A percentile compares a stretch with the other conserved stretches of the same genome.
Evolutionary conservation across 2,888 invertebrate species (phyloP).

Genomic region (Crematogaster levior): DNA sequence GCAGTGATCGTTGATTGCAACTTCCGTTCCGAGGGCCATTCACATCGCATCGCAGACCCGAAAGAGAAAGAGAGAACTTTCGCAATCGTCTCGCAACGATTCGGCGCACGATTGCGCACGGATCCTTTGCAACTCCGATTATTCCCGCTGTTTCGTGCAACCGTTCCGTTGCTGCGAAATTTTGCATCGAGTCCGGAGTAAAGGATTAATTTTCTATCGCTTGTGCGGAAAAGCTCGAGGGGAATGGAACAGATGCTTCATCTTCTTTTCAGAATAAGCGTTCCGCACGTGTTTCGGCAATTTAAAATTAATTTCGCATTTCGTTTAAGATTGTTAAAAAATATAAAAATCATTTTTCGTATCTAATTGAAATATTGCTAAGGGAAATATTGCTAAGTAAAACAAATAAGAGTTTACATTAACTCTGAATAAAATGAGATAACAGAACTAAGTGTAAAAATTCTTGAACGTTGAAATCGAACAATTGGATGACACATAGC

Average conservation of each 20-base stretch:
- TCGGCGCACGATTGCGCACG: not conserved
- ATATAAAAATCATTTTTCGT: not conserved
- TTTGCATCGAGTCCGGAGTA: not conserved
- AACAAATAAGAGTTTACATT: not conserved
- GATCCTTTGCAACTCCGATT: not conserved
- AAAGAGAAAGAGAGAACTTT: conserved; percentile 18
- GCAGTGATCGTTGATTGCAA: conserved; percentile 69
- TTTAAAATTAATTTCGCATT: not conserved
- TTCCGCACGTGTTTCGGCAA: not conserved
- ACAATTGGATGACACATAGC: conserved; percentile 4
- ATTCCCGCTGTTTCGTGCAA: not conserved
- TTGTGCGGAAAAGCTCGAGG: not conserved
- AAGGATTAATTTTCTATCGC: conserved; percentile 7
- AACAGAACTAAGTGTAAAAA: not conserved
- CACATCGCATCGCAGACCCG: conserved; percentile 35
- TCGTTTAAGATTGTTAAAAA: not conserved
- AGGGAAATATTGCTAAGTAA: not conserved
- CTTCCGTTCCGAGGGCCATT: conserved; percentile 73
- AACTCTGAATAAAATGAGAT: not conserved
- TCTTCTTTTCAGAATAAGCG: not conserved
- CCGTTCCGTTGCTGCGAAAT: not conserved
- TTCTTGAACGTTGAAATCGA: not conserved
- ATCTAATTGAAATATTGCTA: not conserved
- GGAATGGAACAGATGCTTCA: not conserved
- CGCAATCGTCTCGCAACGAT: conserved; percentile 38